These are phyloP conservation scores for Laupala kohalensis DNA, from an alignment of 1,140 invertebrate genomes.

Conservation along the genomic window DNA sequence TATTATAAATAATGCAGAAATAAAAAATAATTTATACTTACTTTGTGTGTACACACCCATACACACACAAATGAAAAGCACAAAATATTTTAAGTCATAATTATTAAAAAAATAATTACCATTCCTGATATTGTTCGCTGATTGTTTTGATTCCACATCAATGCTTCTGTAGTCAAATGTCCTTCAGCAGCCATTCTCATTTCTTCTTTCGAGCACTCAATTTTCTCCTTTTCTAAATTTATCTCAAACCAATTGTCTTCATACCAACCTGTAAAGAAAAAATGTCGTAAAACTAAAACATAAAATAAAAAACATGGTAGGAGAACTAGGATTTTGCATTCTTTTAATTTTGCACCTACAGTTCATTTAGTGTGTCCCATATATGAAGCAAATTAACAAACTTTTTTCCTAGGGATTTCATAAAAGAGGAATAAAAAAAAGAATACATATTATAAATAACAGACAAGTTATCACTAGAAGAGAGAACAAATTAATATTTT, in stretches of 20 bases:
- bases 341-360: neutral
- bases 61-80: too few species aligned
- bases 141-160: conserved; percentile 95
- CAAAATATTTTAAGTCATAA: neutral
- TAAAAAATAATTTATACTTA: too few species aligned
- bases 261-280: conserved; percentile 70
- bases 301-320: too few species aligned
- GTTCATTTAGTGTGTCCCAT: neutral
- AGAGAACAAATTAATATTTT: too few species aligned
- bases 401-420: neutral
- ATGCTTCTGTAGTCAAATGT: conserved; percentile 93
- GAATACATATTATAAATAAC: too few species aligned
- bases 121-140: conserved; percentile 87
- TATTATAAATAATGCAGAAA: too few species aligned
- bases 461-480: too few species aligned
- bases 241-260: conserved; percentile 97
- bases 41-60: too few species aligned
- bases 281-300: too few species aligned
- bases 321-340: too few species aligned
- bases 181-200: conserved; percentile 90
- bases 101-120: conserved; percentile 32
- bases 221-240: conserved; percentile 72
- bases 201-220: conserved; percentile 85
- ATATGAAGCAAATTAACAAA: neutral
- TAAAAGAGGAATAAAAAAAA: too few species aligned